These are phyloP conservation scores for Dorcus hopei DNA, from an alignment of 2,888 invertebrate genomes.

Conservation along the genomic window DNA sequence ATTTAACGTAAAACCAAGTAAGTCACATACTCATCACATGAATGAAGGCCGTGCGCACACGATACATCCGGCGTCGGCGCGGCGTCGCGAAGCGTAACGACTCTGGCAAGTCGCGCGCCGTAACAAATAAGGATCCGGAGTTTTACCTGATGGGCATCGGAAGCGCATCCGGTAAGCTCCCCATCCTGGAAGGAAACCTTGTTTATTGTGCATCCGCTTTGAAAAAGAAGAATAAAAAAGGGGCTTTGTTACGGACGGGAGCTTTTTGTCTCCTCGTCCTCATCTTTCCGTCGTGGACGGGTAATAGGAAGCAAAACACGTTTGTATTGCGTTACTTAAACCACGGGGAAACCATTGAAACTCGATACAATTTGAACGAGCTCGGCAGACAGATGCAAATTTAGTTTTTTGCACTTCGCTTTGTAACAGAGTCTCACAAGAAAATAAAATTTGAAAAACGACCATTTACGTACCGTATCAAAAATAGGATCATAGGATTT, in stretches of 20 bases:
- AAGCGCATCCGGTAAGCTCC: conserved; percentile 6
- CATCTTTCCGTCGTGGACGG: no score
- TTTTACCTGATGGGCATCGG: conserved; percentile 6
- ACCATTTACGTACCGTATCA: no score
- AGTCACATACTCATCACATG: not conserved
- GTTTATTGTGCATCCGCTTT: conserved; percentile 10
- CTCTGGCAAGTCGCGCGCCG: not conserved
- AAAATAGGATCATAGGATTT: no score
- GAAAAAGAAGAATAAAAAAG: not conserved
- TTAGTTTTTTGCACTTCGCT: no score
- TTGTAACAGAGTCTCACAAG: no score
- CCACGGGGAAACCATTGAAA: no score
- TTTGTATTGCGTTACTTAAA: no score
- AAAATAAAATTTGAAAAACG: no score
- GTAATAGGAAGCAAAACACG: no score
- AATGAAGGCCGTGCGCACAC: not conserved
- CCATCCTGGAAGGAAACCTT: conserved; percentile 19
- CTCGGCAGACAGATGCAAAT: no score
- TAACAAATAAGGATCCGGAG: conserved; percentile 12
- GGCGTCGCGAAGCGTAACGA: conserved; percentile 9
- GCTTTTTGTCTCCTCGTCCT: not conserved
- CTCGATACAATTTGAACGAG: no score
- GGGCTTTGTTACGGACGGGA: not conserved
- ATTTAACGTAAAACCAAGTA: not conserved
- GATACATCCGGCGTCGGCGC: not conserved